phyloP scores from a whole-genome alignment of 2,888 invertebrate species.

The Oxycera nigricornis region DNA sequence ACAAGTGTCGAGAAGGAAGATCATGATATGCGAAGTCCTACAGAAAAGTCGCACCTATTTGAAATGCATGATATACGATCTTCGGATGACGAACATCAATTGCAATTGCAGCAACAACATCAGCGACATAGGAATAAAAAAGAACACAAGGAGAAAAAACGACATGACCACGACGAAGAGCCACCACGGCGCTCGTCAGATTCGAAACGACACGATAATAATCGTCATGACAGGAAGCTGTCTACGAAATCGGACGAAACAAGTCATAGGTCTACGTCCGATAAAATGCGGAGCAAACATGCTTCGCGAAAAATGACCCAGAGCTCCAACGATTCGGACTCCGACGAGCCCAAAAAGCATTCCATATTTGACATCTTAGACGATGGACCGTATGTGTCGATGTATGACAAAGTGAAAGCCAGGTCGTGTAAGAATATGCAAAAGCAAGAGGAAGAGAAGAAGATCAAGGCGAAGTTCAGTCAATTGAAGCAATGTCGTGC shows the following conservation, averaged over 20 bases:
- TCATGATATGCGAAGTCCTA: slow-evolving; percentile 46
- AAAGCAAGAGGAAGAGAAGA: slow-evolving; percentile 89
- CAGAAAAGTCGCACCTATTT: slow-evolving; percentile 67
- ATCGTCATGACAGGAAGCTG: slow-evolving; percentile 52
- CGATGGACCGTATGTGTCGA: slow-evolving; percentile 92
- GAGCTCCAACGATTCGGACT: slow-evolving; percentile 74
- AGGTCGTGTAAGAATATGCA: slow-evolving; percentile 93
- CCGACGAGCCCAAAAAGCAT: slow-evolving; percentile 86
- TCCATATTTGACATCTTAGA: slow-evolving; percentile 90
- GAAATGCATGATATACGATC: slow-evolving; percentile 67
- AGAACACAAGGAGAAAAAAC: slow-evolving; percentile 59
- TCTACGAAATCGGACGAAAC: slow-evolving; percentile 22
- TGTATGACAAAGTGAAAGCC: slow-evolving; percentile 97
- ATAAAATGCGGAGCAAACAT: slow-evolving; percentile 50
- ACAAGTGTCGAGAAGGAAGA: slow-evolving; percentile 50
- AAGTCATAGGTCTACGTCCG: background rate
- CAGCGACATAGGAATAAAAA: slow-evolving; percentile 57
- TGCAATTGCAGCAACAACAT: slow-evolving; percentile 52
- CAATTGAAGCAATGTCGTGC: slow-evolving; percentile 87
- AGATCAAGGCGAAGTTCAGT: slow-evolving; percentile 88
- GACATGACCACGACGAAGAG: slow-evolving; percentile 52
- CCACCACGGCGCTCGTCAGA: slow-evolving; percentile 39
- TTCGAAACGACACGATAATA: slow-evolving; percentile 42
- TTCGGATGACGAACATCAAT: slow-evolving; percentile 67
- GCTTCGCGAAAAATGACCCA: slow-evolving; percentile 61